Evolutionary conservation across 1,140 invertebrate species (phyloP), one percentile per base, ranked within the genome.

Genomic region (Manduca sexta): DNA sequence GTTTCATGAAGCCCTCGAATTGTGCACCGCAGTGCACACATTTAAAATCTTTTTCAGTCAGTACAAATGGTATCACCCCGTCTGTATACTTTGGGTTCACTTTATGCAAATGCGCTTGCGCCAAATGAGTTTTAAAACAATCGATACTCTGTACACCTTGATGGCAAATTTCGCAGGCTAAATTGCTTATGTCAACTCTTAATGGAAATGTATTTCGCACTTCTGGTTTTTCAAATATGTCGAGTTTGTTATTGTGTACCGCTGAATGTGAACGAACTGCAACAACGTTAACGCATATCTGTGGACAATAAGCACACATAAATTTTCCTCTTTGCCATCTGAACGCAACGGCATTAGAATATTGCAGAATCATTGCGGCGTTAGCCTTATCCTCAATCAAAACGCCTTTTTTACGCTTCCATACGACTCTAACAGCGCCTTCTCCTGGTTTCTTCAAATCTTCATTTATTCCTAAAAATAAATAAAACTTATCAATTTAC

Each of bases 1-100:
- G 47, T 29, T 44, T 72, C 63, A 68, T 55, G 17, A 74, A 72
- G 0, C 64, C 72, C 41, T 75, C 60, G 14, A 86, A 69, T 10
- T 59, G 48, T 11, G 64, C 66, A 7, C 70, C 63, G 30, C 85
- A 88, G 3, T 77, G 13, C 0, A 69, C 55, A 44, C 86, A 88
- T 21, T 60, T 64, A 17, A 55, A 69, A 14, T 68, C 61, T 2
- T 61, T 60, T 13, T 49, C 55, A 1, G 64, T 74, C 13, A 81
- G 52, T 35, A 35, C 17, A 31, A 72, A 78, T 0, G 77, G 77
- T 7, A 74, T 56, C 1, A 81, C 55, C 1, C 72, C 69, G 38
- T 77, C 68, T 2, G 44, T 53, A 33, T 57, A 60, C 4, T 64
- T 48, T 3, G 57, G 14, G 40, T 68, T 52, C 2, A 62, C 39